A percentile compares a stretch with the other conserved stretches of the same genome.
These are phyloP conservation scores for Lepisosteus oculatus DNA, from an alignment of 2,113 vertebrate species.

Conservation along the genomic window DNA sequence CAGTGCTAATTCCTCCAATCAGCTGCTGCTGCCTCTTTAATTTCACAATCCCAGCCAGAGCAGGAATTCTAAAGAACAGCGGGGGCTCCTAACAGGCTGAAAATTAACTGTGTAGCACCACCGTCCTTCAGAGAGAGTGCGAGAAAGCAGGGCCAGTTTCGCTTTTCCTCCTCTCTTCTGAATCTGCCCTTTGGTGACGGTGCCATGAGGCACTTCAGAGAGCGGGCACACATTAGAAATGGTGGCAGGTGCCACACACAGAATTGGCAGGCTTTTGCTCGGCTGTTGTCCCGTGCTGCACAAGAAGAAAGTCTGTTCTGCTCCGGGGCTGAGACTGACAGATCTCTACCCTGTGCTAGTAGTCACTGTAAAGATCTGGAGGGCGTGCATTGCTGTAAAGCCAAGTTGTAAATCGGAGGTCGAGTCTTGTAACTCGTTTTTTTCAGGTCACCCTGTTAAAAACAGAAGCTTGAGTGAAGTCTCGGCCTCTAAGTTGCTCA, in stretches of 20 bases:
- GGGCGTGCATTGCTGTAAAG: neutral
- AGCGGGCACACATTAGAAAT: neutral
- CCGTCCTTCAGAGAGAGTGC: neutral
- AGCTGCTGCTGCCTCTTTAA: conserved; percentile 4
- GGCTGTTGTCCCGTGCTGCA: neutral
- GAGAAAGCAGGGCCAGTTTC: neutral
- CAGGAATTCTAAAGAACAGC: conserved; percentile 6
- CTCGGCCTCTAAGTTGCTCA: too few relatives aligned
- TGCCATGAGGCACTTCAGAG: neutral
- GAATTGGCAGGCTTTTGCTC: neutral
- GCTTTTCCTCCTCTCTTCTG: neutral
- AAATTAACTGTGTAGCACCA: conserved; percentile 6
- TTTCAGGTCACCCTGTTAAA: too few relatives aligned
- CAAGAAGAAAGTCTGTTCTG: neutral
- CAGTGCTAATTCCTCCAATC: conserved; percentile 4
- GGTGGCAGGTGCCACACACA: conserved; percentile 1
- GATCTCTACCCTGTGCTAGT: neutral
- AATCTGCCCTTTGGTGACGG: neutral
- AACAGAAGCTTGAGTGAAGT: too few relatives aligned
- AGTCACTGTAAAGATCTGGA: neutral
- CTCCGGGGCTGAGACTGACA: neutral
- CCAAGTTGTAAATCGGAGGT: too few relatives aligned
- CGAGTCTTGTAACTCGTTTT: too few relatives aligned
- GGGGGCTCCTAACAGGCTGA: neutral
- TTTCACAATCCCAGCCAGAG: neutral